Evolutionary conservation across 2,113 vertebrate genomes (phyloP).

Genomic region (Circaetus gallicus): DNA sequence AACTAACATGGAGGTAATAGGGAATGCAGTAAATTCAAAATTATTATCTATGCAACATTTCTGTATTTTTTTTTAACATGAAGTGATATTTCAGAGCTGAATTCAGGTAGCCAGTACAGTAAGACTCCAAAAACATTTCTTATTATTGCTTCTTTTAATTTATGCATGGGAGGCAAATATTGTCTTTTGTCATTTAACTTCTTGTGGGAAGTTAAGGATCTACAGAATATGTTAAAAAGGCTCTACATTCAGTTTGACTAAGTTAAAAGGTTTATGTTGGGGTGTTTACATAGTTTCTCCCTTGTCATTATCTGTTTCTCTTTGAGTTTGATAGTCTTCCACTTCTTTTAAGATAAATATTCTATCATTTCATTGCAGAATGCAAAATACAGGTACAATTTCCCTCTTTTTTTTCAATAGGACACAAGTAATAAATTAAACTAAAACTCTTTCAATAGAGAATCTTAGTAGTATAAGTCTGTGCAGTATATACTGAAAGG

Average conservation of each 20-base stretch:
- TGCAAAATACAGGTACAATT: background rate
- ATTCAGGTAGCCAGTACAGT: background rate
- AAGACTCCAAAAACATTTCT: background rate
- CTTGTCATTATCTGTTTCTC: background rate
- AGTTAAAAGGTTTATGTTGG: background rate
- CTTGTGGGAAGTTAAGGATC: background rate
- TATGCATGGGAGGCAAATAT: background rate
- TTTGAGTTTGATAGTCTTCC: background rate
- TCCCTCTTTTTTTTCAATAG: background rate
- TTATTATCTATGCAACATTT: background rate
- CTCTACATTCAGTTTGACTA: background rate
- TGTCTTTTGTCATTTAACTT: background rate
- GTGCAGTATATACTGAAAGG: background rate
- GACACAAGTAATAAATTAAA: background rate
- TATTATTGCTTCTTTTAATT: background rate
- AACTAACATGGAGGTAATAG: background rate
- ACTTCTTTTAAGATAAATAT: background rate
- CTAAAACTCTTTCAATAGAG: background rate
- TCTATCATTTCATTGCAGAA: background rate
- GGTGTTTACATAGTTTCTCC: background rate
- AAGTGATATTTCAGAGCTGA: background rate
- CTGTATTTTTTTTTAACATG: background rate
- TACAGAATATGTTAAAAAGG: background rate
- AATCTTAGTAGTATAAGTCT: background rate
- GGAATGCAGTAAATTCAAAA: background rate